Base-by-base conservation (phyloP, 2,797 vertebrate species). In the Alexandromys oeconomus region DNA sequence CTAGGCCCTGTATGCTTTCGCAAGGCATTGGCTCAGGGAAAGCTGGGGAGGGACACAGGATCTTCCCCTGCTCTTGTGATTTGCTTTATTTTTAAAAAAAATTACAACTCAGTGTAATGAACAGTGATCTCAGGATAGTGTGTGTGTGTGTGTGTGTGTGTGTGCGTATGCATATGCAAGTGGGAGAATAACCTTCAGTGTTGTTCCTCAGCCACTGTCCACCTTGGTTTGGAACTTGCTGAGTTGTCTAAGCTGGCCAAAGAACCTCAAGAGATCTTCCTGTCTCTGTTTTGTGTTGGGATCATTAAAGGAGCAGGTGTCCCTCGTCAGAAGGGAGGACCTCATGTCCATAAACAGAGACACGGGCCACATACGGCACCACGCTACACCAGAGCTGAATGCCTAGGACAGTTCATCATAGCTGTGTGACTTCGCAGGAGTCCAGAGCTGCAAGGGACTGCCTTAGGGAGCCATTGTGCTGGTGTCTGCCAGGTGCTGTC, bases 381-480 rank as follows among this genome's bases (percentile, higher is more conserved):
- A 0, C 1, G 1, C 27, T 34, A n/a, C 46, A n/a, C 15, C 59
- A 34, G 61, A 65, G 81, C 27, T 48, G 63, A 34, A 23, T 67
- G 61, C 31, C 59, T 25, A 21, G 13, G 43, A 23, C 19, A 9
- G 31, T 69, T 86, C 63, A 23, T 85, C 21, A 67, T 25, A 25
- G 19, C 21, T 34, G 34, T 5, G 29, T 0, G 12, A 25, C 43
- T 73, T 3, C 0, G 0, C 4, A 13, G 87, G n/a, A 4, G 34
- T 25, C 84, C 34, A 1, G 37, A 17, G 74, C 40, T 13, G 14
- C 27, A 11, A 57, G 57, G 0, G 25, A 59, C 13, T 37, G 0
- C 0, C 27, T 14, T 57, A 1, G 34, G 61, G 14, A 17, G 3
- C 61, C 2, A 1, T 3, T 5, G 4, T 1, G 2, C 7, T 6